Base-by-base conservation (phyloP, 2,888 invertebrate genomes). In the Byasa hedistus region DNA sequence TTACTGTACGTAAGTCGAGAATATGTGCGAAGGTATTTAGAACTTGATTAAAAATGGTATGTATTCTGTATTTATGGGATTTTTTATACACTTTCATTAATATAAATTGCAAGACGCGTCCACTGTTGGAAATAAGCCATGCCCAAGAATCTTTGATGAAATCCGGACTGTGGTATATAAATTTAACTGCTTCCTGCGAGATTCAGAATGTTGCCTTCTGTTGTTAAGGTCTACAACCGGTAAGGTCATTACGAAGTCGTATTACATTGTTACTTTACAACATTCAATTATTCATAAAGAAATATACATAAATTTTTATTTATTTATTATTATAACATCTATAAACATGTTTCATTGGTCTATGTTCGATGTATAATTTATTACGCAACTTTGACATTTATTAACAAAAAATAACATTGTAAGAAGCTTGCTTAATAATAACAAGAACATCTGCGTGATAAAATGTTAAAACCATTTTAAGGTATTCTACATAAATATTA, bases 351-450 rank as follows among this genome's bases (percentile, higher is more conserved):
- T 48, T n/a, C 2, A n/a, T n/a, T n/a, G 4, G 19, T 48, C n/a
- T 1, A 48, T 48, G 48, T n/a, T 48, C n/a, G 19, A 15, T n/a
- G 5, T 22, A 57, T 19, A 39, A 64, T 57, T 57, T 36, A 51
- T 64, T 57, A 51, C 57, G 23, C 57, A 32, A 17, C 51, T 57
- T 19, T 51, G 63, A 19, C 57, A 64, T 64, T 57, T 57, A 57
- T 36, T 48, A n/a, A n/a, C 5, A 48, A n/a, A 5, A 48, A 48
- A n/a, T n/a, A 48, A 48, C 48, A n/a, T 48, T n/a, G 5, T 48
- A 48, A 19, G n/a, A n/a, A 48, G 4, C n/a, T n/a, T n/a, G n/a
- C 15, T 39, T 39, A 3, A 39, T 2, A 39, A 39, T 39, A 39
- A 39, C 39, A 39, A 39, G 39, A 39, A 39, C 12, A 39, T 39